Evolutionary conservation across 2,888 invertebrate genomes (phyloP).

Genomic region (Entomobrya proxima): DNA sequence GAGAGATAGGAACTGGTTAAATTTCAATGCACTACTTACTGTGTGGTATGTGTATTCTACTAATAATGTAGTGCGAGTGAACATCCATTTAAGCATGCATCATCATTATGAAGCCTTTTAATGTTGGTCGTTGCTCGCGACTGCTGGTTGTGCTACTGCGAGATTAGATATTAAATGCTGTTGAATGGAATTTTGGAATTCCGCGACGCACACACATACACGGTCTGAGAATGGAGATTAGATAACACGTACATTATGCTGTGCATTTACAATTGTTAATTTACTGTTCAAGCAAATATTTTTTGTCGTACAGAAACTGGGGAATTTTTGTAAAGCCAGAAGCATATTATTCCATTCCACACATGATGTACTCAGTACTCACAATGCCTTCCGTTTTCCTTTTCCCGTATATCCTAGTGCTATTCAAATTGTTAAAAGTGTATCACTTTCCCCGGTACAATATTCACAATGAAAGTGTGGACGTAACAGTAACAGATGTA

Average conservation of each 20-base stretch:
- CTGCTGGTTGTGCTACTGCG: background rate
- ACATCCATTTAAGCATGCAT: slow-evolving; percentile 7
- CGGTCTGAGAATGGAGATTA: too few species aligned
- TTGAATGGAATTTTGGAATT: too few species aligned
- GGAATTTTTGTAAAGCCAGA: too few species aligned
- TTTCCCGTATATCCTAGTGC: background rate
- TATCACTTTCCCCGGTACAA: background rate
- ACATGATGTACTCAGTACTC: too few species aligned
- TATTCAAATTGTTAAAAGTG: background rate
- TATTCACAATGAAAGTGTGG: background rate
- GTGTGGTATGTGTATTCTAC: slow-evolving; percentile 3
- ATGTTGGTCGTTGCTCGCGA: background rate
- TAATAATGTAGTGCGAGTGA: slow-evolving; percentile 13
- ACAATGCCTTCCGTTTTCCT: background rate
- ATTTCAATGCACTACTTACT: slow-evolving; percentile 10
- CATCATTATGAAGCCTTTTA: slow-evolving; percentile 11
- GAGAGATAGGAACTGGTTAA: background rate
- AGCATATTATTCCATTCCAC: too few species aligned
- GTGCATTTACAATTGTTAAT: too few species aligned
- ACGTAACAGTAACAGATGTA: too few species aligned
- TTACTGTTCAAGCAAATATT: too few species aligned
- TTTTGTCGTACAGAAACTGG: too few species aligned
- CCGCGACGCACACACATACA: too few species aligned
- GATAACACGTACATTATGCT: too few species aligned
- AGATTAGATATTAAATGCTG: too few species aligned